A percentile compares a stretch with the other conserved stretches of the same genome.
Conservation (phyloP, 2,113 vertebrate species). For the Gymnocephalus cernua region DNA sequence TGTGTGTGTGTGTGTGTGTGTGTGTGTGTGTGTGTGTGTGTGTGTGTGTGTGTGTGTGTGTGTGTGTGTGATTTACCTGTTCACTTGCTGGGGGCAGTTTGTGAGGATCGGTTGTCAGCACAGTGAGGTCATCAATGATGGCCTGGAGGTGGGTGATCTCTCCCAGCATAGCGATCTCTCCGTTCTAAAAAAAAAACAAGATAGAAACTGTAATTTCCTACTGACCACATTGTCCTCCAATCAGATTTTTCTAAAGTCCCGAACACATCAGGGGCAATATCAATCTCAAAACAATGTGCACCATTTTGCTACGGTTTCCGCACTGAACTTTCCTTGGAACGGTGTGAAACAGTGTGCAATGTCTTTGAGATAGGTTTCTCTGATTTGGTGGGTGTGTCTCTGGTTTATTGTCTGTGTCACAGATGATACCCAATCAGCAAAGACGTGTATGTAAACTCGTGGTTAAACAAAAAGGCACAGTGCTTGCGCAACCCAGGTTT, state of each 20-base stretch:
- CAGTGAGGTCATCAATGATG: conserved; percentile 96
- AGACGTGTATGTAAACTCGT: too few relatives aligned
- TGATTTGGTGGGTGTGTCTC: too few relatives aligned
- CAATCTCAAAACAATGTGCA: too few relatives aligned
- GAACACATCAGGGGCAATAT: not conserved
- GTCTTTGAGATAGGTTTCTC: too few relatives aligned
- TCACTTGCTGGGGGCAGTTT: conserved; percentile 96
- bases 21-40: not conserved
- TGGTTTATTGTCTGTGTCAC: too few relatives aligned
- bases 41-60: not conserved
- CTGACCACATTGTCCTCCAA: not conserved
- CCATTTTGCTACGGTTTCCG: too few relatives aligned
- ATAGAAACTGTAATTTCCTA: not conserved
- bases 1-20: not conserved
- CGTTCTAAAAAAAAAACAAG: conserved; percentile 84
- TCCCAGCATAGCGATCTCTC: conserved; percentile 97
- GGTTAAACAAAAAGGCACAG: too few relatives aligned
- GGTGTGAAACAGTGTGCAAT: too few relatives aligned
- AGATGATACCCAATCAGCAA: too few relatives aligned
- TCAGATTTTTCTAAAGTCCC: not conserved
- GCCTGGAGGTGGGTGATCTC: conserved; percentile 99
- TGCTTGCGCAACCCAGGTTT: too few relatives aligned
- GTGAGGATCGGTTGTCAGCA: conserved; percentile 94
- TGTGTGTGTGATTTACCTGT: conserved; percentile 85
- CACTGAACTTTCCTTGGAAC: too few relatives aligned